Evolutionary conservation across 2,113 vertebrate genomes (phyloP).

Genomic region (Rostratula benghalensis): DNA sequence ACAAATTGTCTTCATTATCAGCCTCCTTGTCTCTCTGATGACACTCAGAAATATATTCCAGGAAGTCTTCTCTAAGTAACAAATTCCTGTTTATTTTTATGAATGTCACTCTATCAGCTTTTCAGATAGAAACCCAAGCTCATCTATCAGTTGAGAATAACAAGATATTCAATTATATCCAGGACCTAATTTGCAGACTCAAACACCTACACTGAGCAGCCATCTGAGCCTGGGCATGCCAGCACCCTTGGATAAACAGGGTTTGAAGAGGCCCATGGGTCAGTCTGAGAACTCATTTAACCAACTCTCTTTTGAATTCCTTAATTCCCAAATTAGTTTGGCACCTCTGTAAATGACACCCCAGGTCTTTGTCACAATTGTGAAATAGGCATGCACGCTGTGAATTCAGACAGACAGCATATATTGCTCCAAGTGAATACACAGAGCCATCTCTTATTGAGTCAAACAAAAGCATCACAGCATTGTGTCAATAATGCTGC

Average conservation of each 20-base stretch:
- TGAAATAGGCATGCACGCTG: background rate
- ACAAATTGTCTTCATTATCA: background rate
- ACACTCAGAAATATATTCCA: background rate
- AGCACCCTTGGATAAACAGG: background rate
- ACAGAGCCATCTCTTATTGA: background rate
- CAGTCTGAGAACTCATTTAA: background rate
- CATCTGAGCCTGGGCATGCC: background rate
- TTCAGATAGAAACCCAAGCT: background rate
- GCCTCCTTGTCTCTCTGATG: background rate
- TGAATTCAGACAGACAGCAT: background rate
- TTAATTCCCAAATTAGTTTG: background rate
- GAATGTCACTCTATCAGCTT: background rate
- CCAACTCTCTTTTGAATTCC: fast-evolving
- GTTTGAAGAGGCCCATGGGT: background rate
- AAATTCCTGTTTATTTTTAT: conserved; percentile 12
- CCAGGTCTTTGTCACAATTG: background rate
- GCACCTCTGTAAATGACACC: background rate
- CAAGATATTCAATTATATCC: background rate
- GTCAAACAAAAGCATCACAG: background rate
- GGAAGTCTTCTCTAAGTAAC: background rate
- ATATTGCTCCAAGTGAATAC: background rate
- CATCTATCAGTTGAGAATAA: background rate
- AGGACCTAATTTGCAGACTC: background rate
- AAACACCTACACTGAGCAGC: background rate
- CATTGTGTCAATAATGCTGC: background rate